Conservation (phyloP, 2,888 invertebrate species). For the Trichogramma dendrolimi region DNA sequence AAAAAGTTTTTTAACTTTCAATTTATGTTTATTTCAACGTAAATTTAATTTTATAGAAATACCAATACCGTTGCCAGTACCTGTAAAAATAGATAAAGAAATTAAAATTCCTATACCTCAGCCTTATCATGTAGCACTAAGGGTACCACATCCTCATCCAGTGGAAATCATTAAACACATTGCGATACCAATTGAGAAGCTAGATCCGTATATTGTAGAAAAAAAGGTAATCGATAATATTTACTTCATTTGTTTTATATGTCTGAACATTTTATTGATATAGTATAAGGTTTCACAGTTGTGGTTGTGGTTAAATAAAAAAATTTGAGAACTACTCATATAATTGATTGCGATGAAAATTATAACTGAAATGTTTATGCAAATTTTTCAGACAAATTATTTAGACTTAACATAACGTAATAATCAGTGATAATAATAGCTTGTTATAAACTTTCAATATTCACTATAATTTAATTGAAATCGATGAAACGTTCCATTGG, state of each 20-base stretch:
- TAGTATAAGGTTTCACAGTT: too few relatives aligned
- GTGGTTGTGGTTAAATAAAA: too few relatives aligned
- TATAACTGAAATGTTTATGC: too few relatives aligned
- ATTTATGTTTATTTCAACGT: background rate
- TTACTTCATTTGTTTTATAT: background rate
- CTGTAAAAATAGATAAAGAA: constrained; percentile 56
- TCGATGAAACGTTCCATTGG: too few relatives aligned
- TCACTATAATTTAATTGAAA: too few relatives aligned
- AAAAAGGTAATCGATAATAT: constrained; percentile 50
- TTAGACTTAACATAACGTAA: too few relatives aligned
- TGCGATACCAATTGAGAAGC: constrained; percentile 58
- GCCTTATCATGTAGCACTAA: constrained; percentile 58
- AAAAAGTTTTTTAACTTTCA: background rate
- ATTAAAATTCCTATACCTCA: constrained; percentile 58
- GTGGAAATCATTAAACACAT: constrained; percentile 56
- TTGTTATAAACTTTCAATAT: too few relatives aligned
- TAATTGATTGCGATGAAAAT: too few relatives aligned
- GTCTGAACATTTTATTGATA: too few relatives aligned
- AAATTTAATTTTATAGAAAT: constrained; percentile 48
- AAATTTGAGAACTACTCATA: too few relatives aligned
- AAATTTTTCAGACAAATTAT: too few relatives aligned
- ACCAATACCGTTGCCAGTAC: constrained; percentile 58
- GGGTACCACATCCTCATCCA: constrained; percentile 48
- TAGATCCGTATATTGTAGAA: constrained; percentile 58
- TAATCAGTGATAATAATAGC: too few relatives aligned